A percentile compares a stretch with the other conserved stretches of the same genome.
phyloP scores from a whole-genome alignment of 1,140 invertebrate species.

The Atta texana region DNA sequence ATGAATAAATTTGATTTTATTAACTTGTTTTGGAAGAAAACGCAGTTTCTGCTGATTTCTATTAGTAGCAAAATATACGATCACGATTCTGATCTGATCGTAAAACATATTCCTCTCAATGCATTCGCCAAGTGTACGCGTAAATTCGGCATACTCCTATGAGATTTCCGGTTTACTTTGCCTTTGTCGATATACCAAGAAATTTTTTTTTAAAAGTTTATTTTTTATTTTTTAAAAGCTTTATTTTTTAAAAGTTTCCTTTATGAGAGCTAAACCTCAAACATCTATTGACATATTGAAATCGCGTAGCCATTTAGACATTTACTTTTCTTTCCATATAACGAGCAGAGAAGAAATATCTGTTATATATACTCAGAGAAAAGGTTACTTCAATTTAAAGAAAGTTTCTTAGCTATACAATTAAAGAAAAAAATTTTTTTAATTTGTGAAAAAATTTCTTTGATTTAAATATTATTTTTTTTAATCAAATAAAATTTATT shows the following conservation, averaged over 20 bases:
- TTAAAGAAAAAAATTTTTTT: too few relatives aligned
- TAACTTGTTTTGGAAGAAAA: constrained; percentile 8
- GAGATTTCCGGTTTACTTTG: constrained; percentile 39
- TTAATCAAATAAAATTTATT: too few relatives aligned
- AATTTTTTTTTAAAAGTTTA: constrained; percentile 29
- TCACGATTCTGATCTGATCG: background rate
- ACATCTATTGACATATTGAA: constrained; percentile 8
- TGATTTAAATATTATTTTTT: too few relatives aligned
- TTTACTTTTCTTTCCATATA: background rate
- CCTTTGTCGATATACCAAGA: background rate
- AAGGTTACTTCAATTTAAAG: too few relatives aligned
- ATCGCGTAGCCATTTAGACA: constrained; percentile 8
- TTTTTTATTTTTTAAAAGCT: constrained; percentile 16
- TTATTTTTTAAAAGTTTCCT: constrained; percentile 37
- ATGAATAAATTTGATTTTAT: constrained; percentile 25
- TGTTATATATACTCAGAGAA: too few relatives aligned
- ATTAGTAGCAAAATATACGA: constrained; percentile 23
- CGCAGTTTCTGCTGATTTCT: background rate
- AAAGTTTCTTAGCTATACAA: too few relatives aligned
- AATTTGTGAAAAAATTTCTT: too few relatives aligned
- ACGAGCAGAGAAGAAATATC: background rate
- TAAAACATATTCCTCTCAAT: constrained; percentile 71
- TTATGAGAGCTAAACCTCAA: constrained; percentile 24
- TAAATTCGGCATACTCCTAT: constrained; percentile 53
- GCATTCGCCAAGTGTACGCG: constrained; percentile 48